Evolutionary conservation across 1,140 invertebrate species (phyloP).

Genomic region (Drosophila santomea): DNA sequence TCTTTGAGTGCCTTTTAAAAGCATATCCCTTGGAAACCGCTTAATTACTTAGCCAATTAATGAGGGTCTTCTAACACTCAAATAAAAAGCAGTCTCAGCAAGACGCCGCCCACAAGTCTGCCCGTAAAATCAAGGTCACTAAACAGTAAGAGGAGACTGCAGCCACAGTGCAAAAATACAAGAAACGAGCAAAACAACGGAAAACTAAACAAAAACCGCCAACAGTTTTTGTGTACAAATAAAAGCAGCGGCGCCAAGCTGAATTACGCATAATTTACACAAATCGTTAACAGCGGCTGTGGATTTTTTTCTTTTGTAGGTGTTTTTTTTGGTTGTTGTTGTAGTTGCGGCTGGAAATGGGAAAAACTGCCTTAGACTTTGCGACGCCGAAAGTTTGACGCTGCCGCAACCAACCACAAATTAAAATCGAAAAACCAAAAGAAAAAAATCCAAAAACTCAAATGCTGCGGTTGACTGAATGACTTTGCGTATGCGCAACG

Average conservation of each 20-base stretch:
- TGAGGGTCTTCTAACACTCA: not conserved
- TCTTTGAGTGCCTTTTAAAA: not conserved
- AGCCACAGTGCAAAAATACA: constrained; percentile 9
- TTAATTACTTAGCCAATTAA: constrained; percentile 12
- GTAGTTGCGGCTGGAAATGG: constrained; percentile 29
- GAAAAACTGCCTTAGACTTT: constrained; percentile 56
- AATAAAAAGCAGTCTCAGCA: constrained; percentile 7
- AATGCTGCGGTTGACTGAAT: constrained; percentile 53
- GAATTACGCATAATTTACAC: constrained; percentile 74
- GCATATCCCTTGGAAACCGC: too few species aligned
- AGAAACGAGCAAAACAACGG: constrained; percentile 22
- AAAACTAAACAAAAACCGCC: constrained; percentile 49
- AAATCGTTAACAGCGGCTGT: constrained; percentile 51
- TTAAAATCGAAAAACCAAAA: constrained; percentile 31
- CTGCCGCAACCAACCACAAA: constrained; percentile 21
- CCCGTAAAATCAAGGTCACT: constrained; percentile 56
- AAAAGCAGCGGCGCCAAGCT: constrained; percentile 55
- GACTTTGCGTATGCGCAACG: constrained; percentile 69
- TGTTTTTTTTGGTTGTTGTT: not conserved
- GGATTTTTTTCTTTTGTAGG: constrained; percentile 17
- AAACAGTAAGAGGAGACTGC: constrained; percentile 15
- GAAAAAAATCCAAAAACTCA: constrained; percentile 16
- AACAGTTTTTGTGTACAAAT: constrained; percentile 78
- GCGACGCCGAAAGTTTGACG: constrained; percentile 42
- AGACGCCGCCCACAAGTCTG: constrained; percentile 36